These are phyloP conservation scores for Pseudolaguvia tuberculata DNA, from an alignment of 2,113 vertebrate genomes.

Conservation along the genomic window DNA sequence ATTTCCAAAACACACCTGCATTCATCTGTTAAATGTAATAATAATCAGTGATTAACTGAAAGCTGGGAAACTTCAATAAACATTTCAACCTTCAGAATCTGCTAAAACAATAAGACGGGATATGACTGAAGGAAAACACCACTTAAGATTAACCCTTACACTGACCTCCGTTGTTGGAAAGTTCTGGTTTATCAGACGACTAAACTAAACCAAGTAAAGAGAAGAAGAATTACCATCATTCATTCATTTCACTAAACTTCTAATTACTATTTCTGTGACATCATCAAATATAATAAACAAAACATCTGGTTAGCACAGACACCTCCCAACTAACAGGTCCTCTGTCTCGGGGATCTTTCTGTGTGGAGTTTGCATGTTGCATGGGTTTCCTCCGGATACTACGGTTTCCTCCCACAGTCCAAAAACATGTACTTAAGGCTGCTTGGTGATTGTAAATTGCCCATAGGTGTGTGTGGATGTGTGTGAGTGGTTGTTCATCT, in stretches of 20 bases:
- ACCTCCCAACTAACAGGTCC: too few relatives aligned
- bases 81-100: constrained; percentile 75
- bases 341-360: too few relatives aligned
- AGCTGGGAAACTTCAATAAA: neutral
- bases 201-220: neutral
- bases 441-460: too few relatives aligned
- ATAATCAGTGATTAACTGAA: neutral
- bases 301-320: too few relatives aligned
- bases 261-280: neutral
- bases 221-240: too few relatives aligned
- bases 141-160: constrained; percentile 67
- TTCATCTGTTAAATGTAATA: neutral
- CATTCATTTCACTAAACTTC: neutral
- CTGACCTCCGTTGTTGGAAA: constrained; percentile 49
- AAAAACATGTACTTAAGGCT: too few relatives aligned
- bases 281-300: neutral
- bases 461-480: too few relatives aligned
- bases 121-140: constrained; percentile 81
- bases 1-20: too few relatives aligned
- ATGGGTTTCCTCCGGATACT: too few relatives aligned
- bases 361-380: too few relatives aligned
- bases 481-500: too few relatives aligned
- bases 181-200: constrained; percentile 57
- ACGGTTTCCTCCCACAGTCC: too few relatives aligned
- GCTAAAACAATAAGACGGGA: constrained; percentile 83